A percentile compares a stretch with the other conserved stretches of the same genome.
These are phyloP conservation scores for Liparis tanakae DNA, from an alignment of 2,797 vertebrate species.

Conservation along the genomic window DNA sequence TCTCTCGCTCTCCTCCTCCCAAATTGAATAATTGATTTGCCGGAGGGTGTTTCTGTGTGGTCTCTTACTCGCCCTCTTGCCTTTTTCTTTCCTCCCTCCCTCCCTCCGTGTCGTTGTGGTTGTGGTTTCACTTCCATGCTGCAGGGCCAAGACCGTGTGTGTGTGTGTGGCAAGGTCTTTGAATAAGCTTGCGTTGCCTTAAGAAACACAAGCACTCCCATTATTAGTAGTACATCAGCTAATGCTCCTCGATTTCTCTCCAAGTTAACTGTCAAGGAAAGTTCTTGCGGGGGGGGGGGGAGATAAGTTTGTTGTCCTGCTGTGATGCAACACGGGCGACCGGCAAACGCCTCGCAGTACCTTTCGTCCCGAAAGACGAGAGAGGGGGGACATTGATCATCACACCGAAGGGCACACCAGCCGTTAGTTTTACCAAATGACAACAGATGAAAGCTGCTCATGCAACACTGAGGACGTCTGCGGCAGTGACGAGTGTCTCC, in stretches of 20 bases:
- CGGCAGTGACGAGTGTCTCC: slow-evolving; percentile 15
- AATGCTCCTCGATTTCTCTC: slow-evolving; percentile 14
- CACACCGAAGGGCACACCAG: slow-evolving; percentile 18
- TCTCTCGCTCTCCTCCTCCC: slow-evolving; percentile 43
- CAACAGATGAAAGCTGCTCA: slow-evolving; percentile 35
- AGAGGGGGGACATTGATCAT: slow-evolving; percentile 10
- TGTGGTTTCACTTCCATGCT: slow-evolving; percentile 59
- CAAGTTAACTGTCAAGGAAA: neutral
- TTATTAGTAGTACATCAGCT: slow-evolving; percentile 15
- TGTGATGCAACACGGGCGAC: neutral
- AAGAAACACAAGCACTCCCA: slow-evolving; percentile 12
- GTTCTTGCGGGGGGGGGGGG: slow-evolving; percentile 1
- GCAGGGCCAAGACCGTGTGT: slow-evolving; percentile 21
- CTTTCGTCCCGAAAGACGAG: slow-evolving; percentile 12
- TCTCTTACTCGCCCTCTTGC: slow-evolving; percentile 43
- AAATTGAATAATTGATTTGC: slow-evolving; percentile 75
- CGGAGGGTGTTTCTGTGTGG: slow-evolving; percentile 74
- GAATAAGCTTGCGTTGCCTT: slow-evolving; percentile 22
- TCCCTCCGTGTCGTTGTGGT: slow-evolving; percentile 39
- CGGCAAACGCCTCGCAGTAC: neutral
- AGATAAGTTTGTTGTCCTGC: neutral
- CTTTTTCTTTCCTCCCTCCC: slow-evolving; percentile 38
- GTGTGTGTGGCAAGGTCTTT: slow-evolving; percentile 2
- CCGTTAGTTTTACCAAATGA: slow-evolving; percentile 4
- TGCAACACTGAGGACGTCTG: slow-evolving; percentile 14